These are phyloP conservation scores for Cheumatopsyche charites DNA, from an alignment of 1,140 invertebrate genomes.

Conservation along the genomic window DNA sequence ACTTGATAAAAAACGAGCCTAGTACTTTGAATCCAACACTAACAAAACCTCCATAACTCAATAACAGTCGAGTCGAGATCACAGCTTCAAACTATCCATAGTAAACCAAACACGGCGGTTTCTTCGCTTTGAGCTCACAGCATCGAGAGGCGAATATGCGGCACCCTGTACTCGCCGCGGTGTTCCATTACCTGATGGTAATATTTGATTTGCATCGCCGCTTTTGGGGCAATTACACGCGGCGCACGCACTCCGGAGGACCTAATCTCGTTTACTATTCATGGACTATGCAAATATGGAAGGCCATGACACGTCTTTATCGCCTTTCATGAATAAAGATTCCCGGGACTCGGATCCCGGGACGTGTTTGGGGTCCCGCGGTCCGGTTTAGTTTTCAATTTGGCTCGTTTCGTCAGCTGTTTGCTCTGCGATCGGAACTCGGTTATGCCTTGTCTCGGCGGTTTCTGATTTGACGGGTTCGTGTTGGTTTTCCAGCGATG, in stretches of 20 bases:
- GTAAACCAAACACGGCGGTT: no score
- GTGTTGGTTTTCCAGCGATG: not conserved
- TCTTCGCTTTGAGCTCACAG: no score
- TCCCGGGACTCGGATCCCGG: constrained; percentile 7
- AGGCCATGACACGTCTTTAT: not conserved
- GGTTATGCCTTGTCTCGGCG: not conserved
- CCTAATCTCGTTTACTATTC: constrained; percentile 49
- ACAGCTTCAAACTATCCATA: no score
- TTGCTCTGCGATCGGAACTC: not conserved
- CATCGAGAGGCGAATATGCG: no score
- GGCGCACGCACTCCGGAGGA: constrained; percentile 42
- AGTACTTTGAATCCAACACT: no score
- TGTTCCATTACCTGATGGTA: constrained; percentile 19
- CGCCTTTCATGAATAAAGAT: constrained; percentile 48
- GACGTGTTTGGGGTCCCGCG: not conserved
- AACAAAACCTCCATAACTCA: no score
- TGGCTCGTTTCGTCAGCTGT: not conserved
- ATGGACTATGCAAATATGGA: constrained; percentile 47
- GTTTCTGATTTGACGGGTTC: not conserved
- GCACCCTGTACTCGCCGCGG: not conserved
- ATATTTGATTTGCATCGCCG: constrained; percentile 26
- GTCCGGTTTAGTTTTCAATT: constrained; percentile 20
- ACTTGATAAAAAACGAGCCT: no score
- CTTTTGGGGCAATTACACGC: constrained; percentile 43
- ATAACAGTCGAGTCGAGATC: no score